Conservation (phyloP, 2,888 invertebrate species). For the Coelopa pilipes region DNA sequence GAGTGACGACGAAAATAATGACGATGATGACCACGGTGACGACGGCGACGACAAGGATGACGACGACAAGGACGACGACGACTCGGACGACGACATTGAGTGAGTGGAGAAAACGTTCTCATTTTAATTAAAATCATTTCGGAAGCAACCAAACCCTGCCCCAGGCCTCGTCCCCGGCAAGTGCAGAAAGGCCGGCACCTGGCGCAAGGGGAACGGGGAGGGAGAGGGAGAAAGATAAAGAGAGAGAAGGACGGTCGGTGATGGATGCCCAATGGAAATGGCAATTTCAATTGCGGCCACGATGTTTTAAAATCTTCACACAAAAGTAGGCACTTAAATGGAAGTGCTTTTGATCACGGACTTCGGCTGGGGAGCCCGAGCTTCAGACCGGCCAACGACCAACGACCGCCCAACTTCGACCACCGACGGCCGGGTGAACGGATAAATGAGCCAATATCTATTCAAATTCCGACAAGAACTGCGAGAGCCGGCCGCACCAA, state of each 20-base stretch:
- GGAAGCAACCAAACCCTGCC: background rate
- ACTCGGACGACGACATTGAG: background rate
- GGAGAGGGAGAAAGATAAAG: no score
- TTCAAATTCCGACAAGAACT: constrained; percentile 8
- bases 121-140: constrained; percentile 24
- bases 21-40: no score
- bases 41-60: no score
- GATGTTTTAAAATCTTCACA: constrained; percentile 4
- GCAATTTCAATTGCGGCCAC: no score
- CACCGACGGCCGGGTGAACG: background rate
- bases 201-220: no score
- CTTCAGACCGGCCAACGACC: background rate
- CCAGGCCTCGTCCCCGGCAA: no score
- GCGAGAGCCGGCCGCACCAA: background rate
- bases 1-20: background rate
- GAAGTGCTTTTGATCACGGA: constrained; percentile 10
- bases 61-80: no score
- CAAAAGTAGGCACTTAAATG: constrained; percentile 15
- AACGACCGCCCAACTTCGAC: background rate
- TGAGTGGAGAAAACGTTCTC: background rate
- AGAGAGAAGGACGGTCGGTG: no score
- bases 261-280: no score
- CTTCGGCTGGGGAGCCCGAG: background rate
- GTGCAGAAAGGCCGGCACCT: no score
- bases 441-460: constrained; percentile 26